Percentiles rank a stretch among this genome's conserved stretches.
phyloP scores from a whole-genome alignment of 2,888 invertebrate genomes.

The Napeogenes inachia region DNA sequence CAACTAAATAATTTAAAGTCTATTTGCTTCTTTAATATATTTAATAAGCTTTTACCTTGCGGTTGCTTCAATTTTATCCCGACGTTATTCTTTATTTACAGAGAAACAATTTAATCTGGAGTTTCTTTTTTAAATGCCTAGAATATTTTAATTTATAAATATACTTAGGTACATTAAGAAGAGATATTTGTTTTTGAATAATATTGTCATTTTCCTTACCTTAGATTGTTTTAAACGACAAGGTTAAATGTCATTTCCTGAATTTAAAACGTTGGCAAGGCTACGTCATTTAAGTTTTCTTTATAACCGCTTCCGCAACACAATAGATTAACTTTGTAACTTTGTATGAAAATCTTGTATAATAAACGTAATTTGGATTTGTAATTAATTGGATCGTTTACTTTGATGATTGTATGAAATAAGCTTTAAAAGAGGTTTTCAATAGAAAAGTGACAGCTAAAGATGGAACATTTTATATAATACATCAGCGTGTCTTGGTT shows the following conservation, averaged over 20 bases:
- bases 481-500: too few relatives aligned
- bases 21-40: slow-evolving; percentile 23
- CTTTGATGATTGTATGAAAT: not conserved
- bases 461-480: too few relatives aligned
- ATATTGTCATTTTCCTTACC: not conserved
- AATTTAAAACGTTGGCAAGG: slow-evolving; percentile 16
- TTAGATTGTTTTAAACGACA: not conserved
- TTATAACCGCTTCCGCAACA: slow-evolving; percentile 12
- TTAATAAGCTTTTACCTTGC: not conserved
- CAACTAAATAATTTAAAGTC: slow-evolving; percentile 18
- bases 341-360: not conserved
- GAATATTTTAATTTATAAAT: not conserved
- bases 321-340: slow-evolving; percentile 9
- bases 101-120: not conserved
- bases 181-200: not conserved
- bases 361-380: slow-evolving; percentile 1
- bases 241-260: slow-evolving; percentile 7
- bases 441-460: too few relatives aligned
- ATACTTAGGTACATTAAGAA: not conserved
- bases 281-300: slow-evolving; percentile 13
- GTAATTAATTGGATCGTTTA: not conserved
- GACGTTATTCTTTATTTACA: slow-evolving; percentile 23
- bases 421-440: too few relatives aligned
- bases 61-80: not conserved
- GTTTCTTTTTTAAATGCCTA: not conserved